Conservation (phyloP, 2,797 vertebrate species). For the Mormyrops attenuatus region DNA sequence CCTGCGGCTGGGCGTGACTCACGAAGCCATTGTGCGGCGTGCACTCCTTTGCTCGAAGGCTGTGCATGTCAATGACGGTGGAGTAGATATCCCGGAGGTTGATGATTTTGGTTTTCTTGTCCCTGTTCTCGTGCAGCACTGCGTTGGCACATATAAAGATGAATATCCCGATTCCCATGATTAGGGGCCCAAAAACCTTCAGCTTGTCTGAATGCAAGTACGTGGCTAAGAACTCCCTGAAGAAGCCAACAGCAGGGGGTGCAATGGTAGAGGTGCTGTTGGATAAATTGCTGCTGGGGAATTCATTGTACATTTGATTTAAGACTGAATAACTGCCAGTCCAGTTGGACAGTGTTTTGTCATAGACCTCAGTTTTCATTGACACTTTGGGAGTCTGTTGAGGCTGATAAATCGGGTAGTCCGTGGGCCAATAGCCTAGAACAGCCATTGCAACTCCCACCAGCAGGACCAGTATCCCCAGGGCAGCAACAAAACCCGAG, state of each 20-base stretch:
- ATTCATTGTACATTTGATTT: conserved; percentile 28
- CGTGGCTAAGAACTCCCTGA: conserved; percentile 71
- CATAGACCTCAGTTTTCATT: conserved; percentile 16
- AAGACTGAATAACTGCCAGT: conserved; percentile 27
- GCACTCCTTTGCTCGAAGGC: conserved; percentile 63
- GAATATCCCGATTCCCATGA: conserved; percentile 85
- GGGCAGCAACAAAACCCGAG: conserved; percentile 77
- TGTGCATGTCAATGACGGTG: conserved; percentile 75
- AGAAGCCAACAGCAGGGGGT: conserved; percentile 52
- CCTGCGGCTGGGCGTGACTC: conserved; percentile 52
- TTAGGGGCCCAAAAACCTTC: conserved; percentile 80
- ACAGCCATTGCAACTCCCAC: conserved; percentile 81
- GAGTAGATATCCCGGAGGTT: conserved; percentile 82
- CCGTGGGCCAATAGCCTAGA: conserved; percentile 87
- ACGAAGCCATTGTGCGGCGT: conserved; percentile 66
- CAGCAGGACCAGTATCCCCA: conserved; percentile 81
- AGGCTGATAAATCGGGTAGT: conserved; percentile 54
- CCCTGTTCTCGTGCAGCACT: conserved; percentile 77
- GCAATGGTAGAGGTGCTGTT: conserved; percentile 39
- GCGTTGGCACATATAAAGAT: conserved; percentile 85
- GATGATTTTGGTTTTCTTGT: conserved; percentile 83
- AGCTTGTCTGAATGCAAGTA: conserved; percentile 76
- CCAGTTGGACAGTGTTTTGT: conserved; percentile 32
- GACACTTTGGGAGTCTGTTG: conserved; percentile 24
- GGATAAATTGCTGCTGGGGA: conserved; percentile 30